These are phyloP conservation scores for Orchestia grillus DNA, from an alignment of 1,140 invertebrate genomes.

Conservation along the genomic window DNA sequence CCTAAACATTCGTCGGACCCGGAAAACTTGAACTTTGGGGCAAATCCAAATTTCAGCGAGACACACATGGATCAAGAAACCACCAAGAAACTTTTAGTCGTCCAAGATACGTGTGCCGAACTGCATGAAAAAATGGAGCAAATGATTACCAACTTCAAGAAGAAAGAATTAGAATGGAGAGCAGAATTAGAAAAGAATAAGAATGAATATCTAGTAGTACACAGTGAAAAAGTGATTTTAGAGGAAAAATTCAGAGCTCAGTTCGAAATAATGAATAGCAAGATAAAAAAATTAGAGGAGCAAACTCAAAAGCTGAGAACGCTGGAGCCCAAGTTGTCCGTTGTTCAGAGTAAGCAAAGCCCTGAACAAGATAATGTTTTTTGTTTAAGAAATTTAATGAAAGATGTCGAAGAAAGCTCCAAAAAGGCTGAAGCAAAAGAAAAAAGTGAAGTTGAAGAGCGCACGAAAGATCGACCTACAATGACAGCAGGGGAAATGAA, in stretches of 20 bases:
- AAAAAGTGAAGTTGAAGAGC: not conserved
- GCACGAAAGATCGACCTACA: not conserved
- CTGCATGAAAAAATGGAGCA: not conserved
- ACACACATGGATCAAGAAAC: not conserved
- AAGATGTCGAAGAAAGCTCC: not conserved
- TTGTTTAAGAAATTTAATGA: not conserved
- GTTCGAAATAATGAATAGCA: conserved; percentile 12
- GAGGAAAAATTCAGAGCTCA: conserved; percentile 35
- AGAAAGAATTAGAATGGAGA: conserved; percentile 19
- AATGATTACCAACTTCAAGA: not conserved
- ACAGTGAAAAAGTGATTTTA: conserved; percentile 29
- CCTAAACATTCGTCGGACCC: not conserved
- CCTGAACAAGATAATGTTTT: not conserved
- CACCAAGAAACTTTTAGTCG: not conserved
- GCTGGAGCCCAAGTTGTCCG: not conserved
- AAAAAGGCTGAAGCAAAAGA: not conserved
- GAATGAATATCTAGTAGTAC: conserved; percentile 22
- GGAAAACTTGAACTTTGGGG: not conserved
- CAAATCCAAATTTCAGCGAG: not conserved
- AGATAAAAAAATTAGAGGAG: conserved; percentile 1
- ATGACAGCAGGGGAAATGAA: not conserved
- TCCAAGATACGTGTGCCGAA: not conserved
- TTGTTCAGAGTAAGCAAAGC: not conserved
- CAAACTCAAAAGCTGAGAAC: not conserved
- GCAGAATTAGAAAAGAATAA: not conserved